A percentile compares a stretch with the other conserved stretches of the same genome.
Evolutionary conservation across 2,888 invertebrate genomes (phyloP).

Genomic region (Athrips mouffetella): DNA sequence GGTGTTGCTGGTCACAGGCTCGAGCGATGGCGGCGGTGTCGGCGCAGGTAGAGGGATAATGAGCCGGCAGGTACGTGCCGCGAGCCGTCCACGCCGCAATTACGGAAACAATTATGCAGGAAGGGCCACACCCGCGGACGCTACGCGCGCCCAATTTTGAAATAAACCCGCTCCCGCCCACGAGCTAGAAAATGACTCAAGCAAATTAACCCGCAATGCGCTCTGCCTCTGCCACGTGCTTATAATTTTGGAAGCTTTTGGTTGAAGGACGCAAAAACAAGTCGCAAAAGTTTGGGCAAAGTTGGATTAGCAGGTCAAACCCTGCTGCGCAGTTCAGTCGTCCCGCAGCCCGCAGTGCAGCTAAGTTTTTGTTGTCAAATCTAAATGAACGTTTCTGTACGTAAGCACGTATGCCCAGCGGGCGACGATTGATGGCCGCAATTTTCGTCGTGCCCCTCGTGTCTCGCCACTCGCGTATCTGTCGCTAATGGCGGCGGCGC

Average conservation of each 20-base stretch:
- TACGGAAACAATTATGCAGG: conserved; percentile 31
- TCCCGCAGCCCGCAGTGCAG: conserved; percentile 2
- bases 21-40: conserved; percentile 16
- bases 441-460: conserved; percentile 49
- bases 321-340: no score
- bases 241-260: neutral
- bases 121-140: conserved; percentile 4
- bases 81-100: conserved; percentile 23
- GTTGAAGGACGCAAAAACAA: neutral
- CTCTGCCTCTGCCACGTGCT: conserved; percentile 3
- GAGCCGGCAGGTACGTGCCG: conserved; percentile 45
- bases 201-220: conserved; percentile 6
- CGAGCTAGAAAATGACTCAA: neutral
- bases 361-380: conserved; percentile 4
- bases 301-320: conserved; percentile 2
- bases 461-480: conserved; percentile 24
- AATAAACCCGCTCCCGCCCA: neutral
- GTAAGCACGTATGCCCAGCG: conserved; percentile 9
- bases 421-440: conserved; percentile 50
- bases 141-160: neutral
- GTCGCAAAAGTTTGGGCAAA: conserved; percentile 2
- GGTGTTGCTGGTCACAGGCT: conserved; percentile 18
- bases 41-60: conserved; percentile 47
- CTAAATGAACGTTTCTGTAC: conserved; percentile 1
- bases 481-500: conserved; percentile 25